Conservation (phyloP, 2,888 invertebrate species). For the Caenorhabditis sp. region DNA sequence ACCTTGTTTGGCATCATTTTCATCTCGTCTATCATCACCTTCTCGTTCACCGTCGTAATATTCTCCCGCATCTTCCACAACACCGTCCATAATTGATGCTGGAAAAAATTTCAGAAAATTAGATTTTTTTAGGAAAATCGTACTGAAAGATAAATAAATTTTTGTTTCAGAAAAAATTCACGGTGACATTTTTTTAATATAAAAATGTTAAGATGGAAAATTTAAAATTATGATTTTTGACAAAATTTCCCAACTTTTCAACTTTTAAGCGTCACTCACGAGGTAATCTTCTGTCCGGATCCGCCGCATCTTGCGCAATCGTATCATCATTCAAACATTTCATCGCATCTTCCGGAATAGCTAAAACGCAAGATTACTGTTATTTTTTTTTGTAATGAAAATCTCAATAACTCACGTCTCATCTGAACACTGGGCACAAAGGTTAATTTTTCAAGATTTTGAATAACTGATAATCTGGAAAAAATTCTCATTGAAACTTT, state of each 20-base stretch:
- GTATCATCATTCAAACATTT: conserved; percentile 49
- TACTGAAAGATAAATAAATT: too few species aligned
- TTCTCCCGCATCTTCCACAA: conserved; percentile 48
- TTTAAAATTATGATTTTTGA: too few species aligned
- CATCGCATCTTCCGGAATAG: conserved; percentile 56
- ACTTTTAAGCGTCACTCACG: too few species aligned
- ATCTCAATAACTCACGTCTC: conserved; percentile 52
- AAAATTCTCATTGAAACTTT: not conserved
- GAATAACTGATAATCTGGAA: conserved; percentile 49
- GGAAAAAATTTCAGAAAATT: conserved; percentile 12
- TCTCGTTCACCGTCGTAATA: conserved; percentile 55
- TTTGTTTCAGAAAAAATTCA: not conserved
- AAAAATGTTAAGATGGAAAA: too few species aligned
- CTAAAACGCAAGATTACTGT: conserved; percentile 42
- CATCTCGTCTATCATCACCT: conserved; percentile 52
- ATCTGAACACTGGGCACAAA: conserved; percentile 68
- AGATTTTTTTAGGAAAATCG: conserved; percentile 8
- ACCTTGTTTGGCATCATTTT: conserved; percentile 50
- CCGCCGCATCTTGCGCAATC: conserved; percentile 50
- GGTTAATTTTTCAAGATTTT: conserved; percentile 59
- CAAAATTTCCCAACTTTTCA: too few species aligned
- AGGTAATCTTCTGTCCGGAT: conserved; percentile 62
- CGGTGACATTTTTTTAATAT: not conserved
- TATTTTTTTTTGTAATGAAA: not conserved
- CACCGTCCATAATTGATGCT: conserved; percentile 55